Conservation (phyloP, 2,797 vertebrate genomes). For the Danio tinwini region DNA sequence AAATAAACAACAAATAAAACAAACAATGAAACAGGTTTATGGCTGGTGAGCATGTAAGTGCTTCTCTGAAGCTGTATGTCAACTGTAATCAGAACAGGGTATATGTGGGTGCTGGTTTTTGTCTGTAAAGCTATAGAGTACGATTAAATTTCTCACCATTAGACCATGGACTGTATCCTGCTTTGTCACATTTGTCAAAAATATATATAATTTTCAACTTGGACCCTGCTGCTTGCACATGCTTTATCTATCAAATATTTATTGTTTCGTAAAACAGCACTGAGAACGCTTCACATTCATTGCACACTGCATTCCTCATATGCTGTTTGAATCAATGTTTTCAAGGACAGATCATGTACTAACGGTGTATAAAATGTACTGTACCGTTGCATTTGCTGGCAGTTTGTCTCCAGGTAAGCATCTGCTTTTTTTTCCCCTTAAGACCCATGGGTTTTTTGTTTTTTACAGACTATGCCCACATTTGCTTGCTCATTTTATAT, state of each 20-base stretch:
- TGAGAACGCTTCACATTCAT: background rate
- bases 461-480: background rate
- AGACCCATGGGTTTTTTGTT: background rate
- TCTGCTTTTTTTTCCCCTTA: background rate
- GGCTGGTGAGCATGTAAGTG: no score
- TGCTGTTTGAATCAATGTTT: background rate
- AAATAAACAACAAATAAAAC: no score
- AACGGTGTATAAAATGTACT: slow-evolving; percentile 9
- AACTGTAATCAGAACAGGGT: no score
- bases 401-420: background rate
- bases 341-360: background rate
- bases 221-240: background rate
- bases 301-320: background rate
- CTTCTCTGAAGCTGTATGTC: no score
- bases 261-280: background rate
- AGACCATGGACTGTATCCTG: background rate
- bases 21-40: no score
- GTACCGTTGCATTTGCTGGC: background rate
- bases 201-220: background rate
- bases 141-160: background rate
- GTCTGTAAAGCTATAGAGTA: background rate
- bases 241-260: slow-evolving; percentile 6
- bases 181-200: background rate
- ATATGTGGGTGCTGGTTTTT: no score
- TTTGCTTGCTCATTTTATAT: background rate